Evolutionary conservation across 2,888 invertebrate species (phyloP).

Genomic region (Pinctada fucata): DNA sequence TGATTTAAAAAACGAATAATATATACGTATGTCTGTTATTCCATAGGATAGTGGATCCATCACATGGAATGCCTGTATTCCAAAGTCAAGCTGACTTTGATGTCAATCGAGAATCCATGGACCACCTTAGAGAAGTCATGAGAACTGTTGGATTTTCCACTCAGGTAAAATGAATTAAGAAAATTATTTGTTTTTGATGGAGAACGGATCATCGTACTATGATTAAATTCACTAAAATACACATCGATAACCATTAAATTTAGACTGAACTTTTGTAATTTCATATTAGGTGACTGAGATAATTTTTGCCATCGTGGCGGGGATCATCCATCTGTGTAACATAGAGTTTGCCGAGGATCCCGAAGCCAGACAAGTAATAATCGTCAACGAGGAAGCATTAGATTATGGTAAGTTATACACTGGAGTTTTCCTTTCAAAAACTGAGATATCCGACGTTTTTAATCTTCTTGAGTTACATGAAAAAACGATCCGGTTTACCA

Average conservation of each 20-base stretch:
- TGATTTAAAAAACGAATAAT: too few relatives aligned
- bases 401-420: conserved; percentile 52
- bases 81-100: conserved; percentile 42
- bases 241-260: too few relatives aligned
- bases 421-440: too few relatives aligned
- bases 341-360: conserved; percentile 67
- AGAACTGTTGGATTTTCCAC: conserved; percentile 49
- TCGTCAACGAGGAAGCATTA: conserved; percentile 66
- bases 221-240: too few relatives aligned
- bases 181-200: too few relatives aligned
- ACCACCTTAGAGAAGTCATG: conserved; percentile 50
- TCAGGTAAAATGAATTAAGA: conserved; percentile 39
- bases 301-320: conserved; percentile 68
- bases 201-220: too few relatives aligned
- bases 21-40: too few relatives aligned
- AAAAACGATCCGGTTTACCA: too few relatives aligned
- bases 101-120: conserved; percentile 46
- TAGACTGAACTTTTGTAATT: background rate
- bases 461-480: too few relatives aligned
- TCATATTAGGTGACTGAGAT: conserved; percentile 63
- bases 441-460: too few relatives aligned
- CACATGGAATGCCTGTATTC: conserved; percentile 52
- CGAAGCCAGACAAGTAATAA: conserved; percentile 69
- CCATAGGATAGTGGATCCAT: conserved; percentile 53
- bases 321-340: conserved; percentile 71